Percentiles rank a stretch among this genome's conserved stretches.
These are phyloP conservation scores for Tetrao urogallus DNA, from an alignment of 2,113 vertebrate genomes.

Conservation along the genomic window DNA sequence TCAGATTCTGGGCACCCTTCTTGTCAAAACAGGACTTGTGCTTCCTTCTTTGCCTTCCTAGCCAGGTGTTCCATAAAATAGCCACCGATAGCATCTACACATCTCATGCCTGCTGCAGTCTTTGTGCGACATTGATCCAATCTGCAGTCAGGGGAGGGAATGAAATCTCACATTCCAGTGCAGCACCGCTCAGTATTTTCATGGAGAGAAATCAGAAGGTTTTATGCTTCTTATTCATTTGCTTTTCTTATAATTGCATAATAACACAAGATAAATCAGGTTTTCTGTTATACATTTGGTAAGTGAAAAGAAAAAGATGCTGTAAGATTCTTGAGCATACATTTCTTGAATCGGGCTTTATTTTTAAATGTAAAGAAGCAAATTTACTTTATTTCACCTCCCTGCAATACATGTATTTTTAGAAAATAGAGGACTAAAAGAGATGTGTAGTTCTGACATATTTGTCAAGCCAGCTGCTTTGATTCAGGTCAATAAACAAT, in stretches of 20 bases:
- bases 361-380: neutral
- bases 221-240: neutral
- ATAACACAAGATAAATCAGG: neutral
- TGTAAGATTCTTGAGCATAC: neutral
- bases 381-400: neutral
- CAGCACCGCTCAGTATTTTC: neutral
- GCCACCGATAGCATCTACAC: neutral
- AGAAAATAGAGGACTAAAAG: neutral
- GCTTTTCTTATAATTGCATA: neutral
- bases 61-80: neutral
- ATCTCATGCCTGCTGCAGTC: neutral
- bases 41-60: neutral
- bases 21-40: neutral
- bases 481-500: neutral
- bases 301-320: neutral
- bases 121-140: neutral
- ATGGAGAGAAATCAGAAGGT: neutral
- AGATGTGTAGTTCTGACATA: neutral
- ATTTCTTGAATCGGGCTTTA: neutral
- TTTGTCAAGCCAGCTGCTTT: neutral
- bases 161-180: neutral
- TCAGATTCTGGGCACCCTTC: neutral
- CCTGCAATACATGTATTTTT: neutral
- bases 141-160: neutral
- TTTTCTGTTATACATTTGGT: neutral